These are phyloP conservation scores for Drosophila atripex DNA, from an alignment of 2,888 invertebrate genomes.

Conservation along the genomic window DNA sequence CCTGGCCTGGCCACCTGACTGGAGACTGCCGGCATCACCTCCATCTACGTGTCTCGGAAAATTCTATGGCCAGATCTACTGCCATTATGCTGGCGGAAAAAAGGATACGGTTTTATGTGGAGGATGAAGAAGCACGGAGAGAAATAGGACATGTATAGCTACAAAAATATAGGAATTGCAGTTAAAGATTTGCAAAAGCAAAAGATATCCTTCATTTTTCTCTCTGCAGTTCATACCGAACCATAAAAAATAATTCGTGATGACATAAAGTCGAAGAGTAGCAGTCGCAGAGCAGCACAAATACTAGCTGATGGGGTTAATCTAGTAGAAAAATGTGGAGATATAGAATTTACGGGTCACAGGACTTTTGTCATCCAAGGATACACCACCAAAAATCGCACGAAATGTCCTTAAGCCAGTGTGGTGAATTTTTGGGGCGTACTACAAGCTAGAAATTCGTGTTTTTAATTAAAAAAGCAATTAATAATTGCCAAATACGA, in stretches of 20 bases:
- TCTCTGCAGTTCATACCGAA: constrained; percentile 17
- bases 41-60: constrained; percentile 30
- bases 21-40: constrained; percentile 20
- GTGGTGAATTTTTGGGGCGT: constrained; percentile 11
- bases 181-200: neutral
- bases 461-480: constrained; percentile 66
- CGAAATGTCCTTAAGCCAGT: neutral
- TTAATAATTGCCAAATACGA: constrained; percentile 51
- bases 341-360: constrained; percentile 13
- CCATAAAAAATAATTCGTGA: constrained; percentile 43
- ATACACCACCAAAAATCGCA: neutral
- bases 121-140: constrained; percentile 4
- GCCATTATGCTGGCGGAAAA: constrained; percentile 13
- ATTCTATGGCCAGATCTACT: constrained; percentile 19
- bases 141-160: neutral
- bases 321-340: constrained; percentile 19
- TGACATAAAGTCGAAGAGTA: constrained; percentile 44
- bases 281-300: constrained; percentile 25
- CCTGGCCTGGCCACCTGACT: constrained; percentile 19
- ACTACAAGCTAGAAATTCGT: neutral
- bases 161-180: neutral
- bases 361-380: neutral
- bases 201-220: neutral
- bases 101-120: neutral
- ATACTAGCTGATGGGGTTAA: constrained; percentile 41